Percentiles rank a stretch among this genome's conserved stretches.
These are phyloP conservation scores for Druon quercuslanigerum DNA, from an alignment of 1,140 invertebrate genomes.

Conservation along the genomic window DNA sequence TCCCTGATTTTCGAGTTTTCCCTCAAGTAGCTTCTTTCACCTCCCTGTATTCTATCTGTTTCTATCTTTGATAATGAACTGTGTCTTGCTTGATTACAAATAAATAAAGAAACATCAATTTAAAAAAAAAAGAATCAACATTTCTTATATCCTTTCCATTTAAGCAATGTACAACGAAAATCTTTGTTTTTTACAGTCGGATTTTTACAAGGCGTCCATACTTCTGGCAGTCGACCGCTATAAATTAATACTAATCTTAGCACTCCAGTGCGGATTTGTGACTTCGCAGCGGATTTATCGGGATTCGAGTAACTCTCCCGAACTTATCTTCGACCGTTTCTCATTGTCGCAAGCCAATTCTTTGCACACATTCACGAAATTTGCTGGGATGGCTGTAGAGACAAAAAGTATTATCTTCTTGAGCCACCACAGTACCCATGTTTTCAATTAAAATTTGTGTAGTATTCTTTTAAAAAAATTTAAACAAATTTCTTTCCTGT, in stretches of 20 bases:
- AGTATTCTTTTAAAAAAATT: too few species aligned
- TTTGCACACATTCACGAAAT: background rate
- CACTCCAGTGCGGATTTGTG: constrained; percentile 43
- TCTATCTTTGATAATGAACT: too few species aligned
- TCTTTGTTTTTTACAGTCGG: background rate
- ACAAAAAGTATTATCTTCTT: background rate
- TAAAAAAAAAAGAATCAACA: too few species aligned
- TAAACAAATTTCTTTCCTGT: background rate
- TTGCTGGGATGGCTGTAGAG: constrained; percentile 2
- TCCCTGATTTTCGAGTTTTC: too few species aligned
- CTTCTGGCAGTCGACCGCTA: constrained; percentile 40
- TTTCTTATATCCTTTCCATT: too few species aligned
- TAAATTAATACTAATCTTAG: constrained; percentile 64
- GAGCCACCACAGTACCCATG: background rate
- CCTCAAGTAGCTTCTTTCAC: too few species aligned
- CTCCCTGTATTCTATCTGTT: too few species aligned
- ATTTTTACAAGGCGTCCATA: background rate
- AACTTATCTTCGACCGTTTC: constrained; percentile 51
- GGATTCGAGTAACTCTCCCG: constrained; percentile 57
- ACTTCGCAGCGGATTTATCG: constrained; percentile 57
- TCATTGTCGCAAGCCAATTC: constrained; percentile 24
- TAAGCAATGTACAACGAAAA: background rate
- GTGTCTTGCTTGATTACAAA: too few species aligned
- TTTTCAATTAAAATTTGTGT: background rate
- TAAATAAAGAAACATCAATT: too few species aligned